A percentile compares a stretch with the other conserved stretches of the same genome.
Conservation (phyloP, 1,140 invertebrate genomes). For the Pararge aegeria region DNA sequence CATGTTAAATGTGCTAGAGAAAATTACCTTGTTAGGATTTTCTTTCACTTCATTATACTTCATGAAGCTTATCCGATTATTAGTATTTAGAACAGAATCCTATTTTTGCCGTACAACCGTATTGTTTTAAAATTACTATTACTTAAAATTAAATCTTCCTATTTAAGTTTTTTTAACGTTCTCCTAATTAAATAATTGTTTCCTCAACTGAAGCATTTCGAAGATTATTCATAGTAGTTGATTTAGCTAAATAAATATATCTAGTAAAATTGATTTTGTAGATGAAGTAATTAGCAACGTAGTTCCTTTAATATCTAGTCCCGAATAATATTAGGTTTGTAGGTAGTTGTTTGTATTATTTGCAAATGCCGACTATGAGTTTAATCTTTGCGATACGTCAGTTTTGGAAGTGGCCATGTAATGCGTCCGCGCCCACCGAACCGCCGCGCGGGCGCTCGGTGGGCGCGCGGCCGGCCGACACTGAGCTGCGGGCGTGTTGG, state of each 20-base stretch:
- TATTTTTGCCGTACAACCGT: no score
- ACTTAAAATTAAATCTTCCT: neutral
- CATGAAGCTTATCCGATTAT: neutral
- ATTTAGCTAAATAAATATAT: constrained; percentile 3
- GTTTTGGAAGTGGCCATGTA: no score
- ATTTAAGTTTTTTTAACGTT: neutral
- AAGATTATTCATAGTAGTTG: constrained; percentile 9
- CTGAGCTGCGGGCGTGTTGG: constrained; percentile 3
- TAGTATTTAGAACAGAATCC: neutral
- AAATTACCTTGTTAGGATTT: neutral
- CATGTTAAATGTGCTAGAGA: constrained; percentile 15
- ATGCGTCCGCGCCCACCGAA: no score
- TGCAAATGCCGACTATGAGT: neutral
- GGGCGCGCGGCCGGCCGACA: no score
- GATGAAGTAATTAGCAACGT: constrained; percentile 4
- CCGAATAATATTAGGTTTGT: neutral
- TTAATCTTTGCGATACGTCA: constrained; percentile 3
- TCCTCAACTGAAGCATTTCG: constrained; percentile 18
- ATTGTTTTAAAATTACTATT: no score
- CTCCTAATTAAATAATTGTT: neutral
- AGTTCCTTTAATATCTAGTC: constrained; percentile 17
- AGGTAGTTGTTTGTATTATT: neutral
- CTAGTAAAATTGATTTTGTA: neutral
- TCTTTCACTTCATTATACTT: neutral
- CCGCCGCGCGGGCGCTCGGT: neutral